phyloP scores from a whole-genome alignment of 2,888 invertebrate species.

The Schrankia costaestrigalis region DNA sequence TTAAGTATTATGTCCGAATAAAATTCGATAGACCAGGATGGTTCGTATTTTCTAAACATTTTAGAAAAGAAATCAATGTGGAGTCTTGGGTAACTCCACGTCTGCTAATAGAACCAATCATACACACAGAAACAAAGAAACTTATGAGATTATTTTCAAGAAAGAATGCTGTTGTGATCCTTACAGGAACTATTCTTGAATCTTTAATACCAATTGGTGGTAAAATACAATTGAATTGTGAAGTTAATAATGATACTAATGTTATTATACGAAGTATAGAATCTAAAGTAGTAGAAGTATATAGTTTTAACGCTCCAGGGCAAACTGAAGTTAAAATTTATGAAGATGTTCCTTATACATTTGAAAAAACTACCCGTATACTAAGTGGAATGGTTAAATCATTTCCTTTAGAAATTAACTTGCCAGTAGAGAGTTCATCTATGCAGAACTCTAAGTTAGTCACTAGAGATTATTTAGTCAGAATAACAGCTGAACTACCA shows the following conservation, averaged over 20 bases:
- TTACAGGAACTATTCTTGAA: conserved; percentile 35
- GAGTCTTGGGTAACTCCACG: conserved; percentile 33
- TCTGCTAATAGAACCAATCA: conserved; percentile 27
- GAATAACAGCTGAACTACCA: conserved; percentile 32
- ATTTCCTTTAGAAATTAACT: conserved; percentile 14
- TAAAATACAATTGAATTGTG: conserved; percentile 32
- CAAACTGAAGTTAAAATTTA: conserved; percentile 11
- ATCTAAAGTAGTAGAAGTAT: conserved; percentile 32
- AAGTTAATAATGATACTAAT: conserved; percentile 37
- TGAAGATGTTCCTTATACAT: conserved; percentile 25
- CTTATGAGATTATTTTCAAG: conserved; percentile 35
- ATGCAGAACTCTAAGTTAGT: conserved; percentile 38
- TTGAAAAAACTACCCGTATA: conserved; percentile 27
- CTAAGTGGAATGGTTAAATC: conserved; percentile 22
- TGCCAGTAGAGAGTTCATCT: conserved; percentile 27
- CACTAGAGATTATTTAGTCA: conserved; percentile 32
- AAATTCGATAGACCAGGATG: conserved; percentile 40
- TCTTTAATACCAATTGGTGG: conserved; percentile 34
- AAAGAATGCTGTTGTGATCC: conserved; percentile 30
- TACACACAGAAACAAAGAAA: conserved; percentile 36
- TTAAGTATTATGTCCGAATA: conserved; percentile 39
- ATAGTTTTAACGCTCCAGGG: conserved; percentile 24
- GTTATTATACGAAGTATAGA: conserved; percentile 34
- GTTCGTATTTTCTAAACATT: conserved; percentile 34
- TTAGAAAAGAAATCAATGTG: conserved; percentile 37